phyloP scores from a whole-genome alignment of 2,888 invertebrate genomes.

The Hofmannophila pseudospretella region DNA sequence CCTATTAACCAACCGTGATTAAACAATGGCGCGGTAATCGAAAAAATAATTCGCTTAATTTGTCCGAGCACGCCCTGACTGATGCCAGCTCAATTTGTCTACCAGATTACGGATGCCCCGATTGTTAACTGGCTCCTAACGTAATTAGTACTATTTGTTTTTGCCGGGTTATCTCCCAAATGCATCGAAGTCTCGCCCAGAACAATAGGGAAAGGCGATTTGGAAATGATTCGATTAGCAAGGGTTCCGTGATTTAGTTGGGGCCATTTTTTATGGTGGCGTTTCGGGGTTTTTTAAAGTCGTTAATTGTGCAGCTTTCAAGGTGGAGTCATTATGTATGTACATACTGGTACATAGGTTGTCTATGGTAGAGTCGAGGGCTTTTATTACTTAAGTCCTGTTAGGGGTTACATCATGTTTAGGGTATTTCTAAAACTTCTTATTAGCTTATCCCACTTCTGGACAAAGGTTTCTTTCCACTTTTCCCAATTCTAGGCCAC shows the following conservation, averaged over 20 bases:
- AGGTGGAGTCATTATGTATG: too few species aligned
- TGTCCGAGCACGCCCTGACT: constrained; percentile 46
- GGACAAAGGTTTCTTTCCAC: too few species aligned
- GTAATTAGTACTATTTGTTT: constrained; percentile 76
- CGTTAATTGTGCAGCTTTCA: too few species aligned
- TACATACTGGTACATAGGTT: too few species aligned
- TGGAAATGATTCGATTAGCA: constrained; percentile 55
- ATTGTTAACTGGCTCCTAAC: constrained; percentile 55
- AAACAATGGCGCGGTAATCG: constrained; percentile 70
- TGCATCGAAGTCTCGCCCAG: constrained; percentile 37
- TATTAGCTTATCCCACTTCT: too few species aligned
- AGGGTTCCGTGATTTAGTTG: constrained; percentile 36
- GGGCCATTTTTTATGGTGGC: constrained; percentile 14
- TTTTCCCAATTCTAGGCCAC: too few species aligned
- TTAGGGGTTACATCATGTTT: too few species aligned
- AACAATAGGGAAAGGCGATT: constrained; percentile 66
- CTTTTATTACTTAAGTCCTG: too few species aligned
- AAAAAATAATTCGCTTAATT: constrained; percentile 74
- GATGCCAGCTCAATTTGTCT: constrained; percentile 61
- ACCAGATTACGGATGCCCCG: constrained; percentile 52
- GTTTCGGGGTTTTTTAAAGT: too few species aligned
- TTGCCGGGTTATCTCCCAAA: constrained; percentile 47
- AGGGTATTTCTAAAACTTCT: too few species aligned
- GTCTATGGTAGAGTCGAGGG: too few species aligned
- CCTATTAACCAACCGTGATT: constrained; percentile 63